These are phyloP conservation scores for Istiophorus platypterus DNA, from an alignment of 2,113 vertebrate species.

Conservation along the genomic window DNA sequence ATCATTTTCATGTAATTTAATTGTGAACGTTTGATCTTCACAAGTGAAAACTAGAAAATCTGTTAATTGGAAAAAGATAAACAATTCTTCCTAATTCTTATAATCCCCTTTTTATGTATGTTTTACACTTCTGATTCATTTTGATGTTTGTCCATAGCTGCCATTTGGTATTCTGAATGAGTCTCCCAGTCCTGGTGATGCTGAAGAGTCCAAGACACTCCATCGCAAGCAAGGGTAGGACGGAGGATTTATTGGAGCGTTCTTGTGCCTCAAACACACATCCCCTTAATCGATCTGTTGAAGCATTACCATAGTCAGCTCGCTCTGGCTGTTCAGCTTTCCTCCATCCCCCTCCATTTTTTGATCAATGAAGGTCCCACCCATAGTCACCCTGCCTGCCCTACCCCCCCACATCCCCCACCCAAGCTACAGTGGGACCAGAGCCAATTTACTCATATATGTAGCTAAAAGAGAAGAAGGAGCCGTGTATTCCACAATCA, in stretches of 20 bases:
- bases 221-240: slow-evolving; percentile 38
- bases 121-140: neutral
- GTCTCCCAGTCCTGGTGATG: slow-evolving; percentile 13
- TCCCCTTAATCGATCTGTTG: slow-evolving; percentile 73
- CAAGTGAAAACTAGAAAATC: neutral
- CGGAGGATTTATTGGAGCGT: slow-evolving; percentile 67
- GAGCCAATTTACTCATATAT: slow-evolving; percentile 56
- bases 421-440: slow-evolving; percentile 50
- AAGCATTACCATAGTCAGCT: slow-evolving; percentile 76
- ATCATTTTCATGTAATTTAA: neutral
- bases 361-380: slow-evolving; percentile 70
- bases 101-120: neutral
- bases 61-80: neutral
- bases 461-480: slow-evolving; percentile 9
- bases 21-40: neutral
- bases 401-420: neutral
- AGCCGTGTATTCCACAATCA: slow-evolving; percentile 45
- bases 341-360: slow-evolving; percentile 31
- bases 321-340: slow-evolving; percentile 32
- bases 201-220: slow-evolving; percentile 55
- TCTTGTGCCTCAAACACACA: slow-evolving; percentile 68
- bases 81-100: neutral
- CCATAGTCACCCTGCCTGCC: slow-evolving; percentile 30
- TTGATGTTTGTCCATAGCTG: slow-evolving; percentile 19
- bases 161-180: slow-evolving; percentile 46